Conservation (phyloP, 2,797 vertebrate species). For the Hyperoplus lanceolatus region DNA sequence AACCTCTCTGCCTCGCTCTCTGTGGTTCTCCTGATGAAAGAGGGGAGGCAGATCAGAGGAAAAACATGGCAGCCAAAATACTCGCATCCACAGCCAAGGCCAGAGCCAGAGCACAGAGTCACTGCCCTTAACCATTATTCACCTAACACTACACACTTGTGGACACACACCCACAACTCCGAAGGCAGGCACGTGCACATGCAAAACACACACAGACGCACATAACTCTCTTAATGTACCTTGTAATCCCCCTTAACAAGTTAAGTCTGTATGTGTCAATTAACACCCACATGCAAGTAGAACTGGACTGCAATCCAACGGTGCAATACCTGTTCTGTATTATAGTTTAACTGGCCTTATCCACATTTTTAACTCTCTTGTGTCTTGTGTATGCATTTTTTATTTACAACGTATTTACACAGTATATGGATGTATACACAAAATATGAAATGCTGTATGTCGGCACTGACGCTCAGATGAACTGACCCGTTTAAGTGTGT, state of each 20-base stretch:
- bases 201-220: not conserved
- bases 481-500: slow-evolving; percentile 20
- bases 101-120: slow-evolving; percentile 63
- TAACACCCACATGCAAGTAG: too few relatives aligned
- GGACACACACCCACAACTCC: slow-evolving; percentile 30
- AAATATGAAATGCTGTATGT: not conserved
- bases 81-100: slow-evolving; percentile 67
- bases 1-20: slow-evolving; percentile 73
- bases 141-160: slow-evolving; percentile 49
- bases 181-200: not conserved
- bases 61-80: slow-evolving; percentile 72
- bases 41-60: slow-evolving; percentile 75
- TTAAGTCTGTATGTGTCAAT: too few relatives aligned
- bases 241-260: not conserved
- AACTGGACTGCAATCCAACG: too few relatives aligned
- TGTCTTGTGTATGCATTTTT: too few relatives aligned
- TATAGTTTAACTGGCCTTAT: too few relatives aligned
- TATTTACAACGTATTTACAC: too few relatives aligned
- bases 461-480: slow-evolving; percentile 1
- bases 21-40: slow-evolving; percentile 75
- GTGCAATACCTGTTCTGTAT: too few relatives aligned
- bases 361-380: too few relatives aligned
- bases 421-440: not conserved
- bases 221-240: not conserved
- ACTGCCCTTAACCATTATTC: slow-evolving; percentile 57